Percentiles rank a stretch among this genome's conserved stretches.
These are phyloP conservation scores for Oeneis ivallda DNA, from an alignment of 2,888 invertebrate species.

Conservation along the genomic window DNA sequence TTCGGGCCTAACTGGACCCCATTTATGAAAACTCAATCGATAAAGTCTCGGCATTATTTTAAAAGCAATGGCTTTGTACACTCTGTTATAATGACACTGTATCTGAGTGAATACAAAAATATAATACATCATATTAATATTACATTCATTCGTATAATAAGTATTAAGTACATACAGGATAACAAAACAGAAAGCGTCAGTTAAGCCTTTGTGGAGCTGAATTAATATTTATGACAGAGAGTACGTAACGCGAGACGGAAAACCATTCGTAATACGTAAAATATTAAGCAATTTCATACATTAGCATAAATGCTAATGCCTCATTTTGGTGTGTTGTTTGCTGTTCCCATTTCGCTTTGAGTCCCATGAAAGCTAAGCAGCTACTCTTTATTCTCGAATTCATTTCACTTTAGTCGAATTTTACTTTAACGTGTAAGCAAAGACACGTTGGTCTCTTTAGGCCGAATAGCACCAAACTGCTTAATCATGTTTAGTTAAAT, in stretches of 20 bases:
- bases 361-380: constrained; percentile 24
- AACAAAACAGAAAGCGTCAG: constrained; percentile 24
- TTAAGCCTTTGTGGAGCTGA: constrained; percentile 19
- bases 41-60: too few relatives aligned
- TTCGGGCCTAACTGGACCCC: too few relatives aligned
- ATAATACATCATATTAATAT: not conserved
- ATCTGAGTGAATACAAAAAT: too few relatives aligned
- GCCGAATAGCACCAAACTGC: too few relatives aligned
- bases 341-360: constrained; percentile 49
- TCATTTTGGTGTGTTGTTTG: constrained; percentile 48
- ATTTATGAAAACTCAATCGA: too few relatives aligned
- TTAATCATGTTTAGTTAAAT: too few relatives aligned
- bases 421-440: not conserved
- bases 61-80: too few relatives aligned
- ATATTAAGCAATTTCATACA: constrained; percentile 53
- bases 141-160: not conserved
- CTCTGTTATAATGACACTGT: too few relatives aligned
- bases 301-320: constrained; percentile 67
- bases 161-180: constrained; percentile 1
- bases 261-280: constrained; percentile 26
- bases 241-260: constrained; percentile 26
- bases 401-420: not conserved
- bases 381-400: constrained; percentile 22
- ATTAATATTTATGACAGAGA: constrained; percentile 27
- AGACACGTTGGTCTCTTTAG: too few relatives aligned